phyloP scores from a whole-genome alignment of 2,888 invertebrate genomes.

The Linyphia triangularis region DNA sequence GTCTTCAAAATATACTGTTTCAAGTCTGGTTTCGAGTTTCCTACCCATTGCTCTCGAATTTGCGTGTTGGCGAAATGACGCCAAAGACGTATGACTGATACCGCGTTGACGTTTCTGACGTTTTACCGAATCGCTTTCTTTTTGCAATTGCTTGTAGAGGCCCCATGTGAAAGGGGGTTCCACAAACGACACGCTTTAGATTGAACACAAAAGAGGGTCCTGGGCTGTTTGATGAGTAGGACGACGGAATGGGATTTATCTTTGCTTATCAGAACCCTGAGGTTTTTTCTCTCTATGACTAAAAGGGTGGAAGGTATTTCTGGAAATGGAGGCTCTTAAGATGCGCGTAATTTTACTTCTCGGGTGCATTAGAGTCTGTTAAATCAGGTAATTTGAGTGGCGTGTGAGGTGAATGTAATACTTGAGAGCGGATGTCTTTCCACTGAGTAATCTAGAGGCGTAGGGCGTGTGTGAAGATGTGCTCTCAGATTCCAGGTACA shows the following conservation, averaged over 20 bases:
- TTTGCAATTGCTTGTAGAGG: background rate
- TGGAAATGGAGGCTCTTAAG: conserved; percentile 35
- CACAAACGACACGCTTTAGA: conserved; percentile 11
- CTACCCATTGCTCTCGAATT: conserved; percentile 48
- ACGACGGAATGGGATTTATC: conserved; percentile 5
- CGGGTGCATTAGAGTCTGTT: conserved; percentile 9
- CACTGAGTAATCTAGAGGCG: no score
- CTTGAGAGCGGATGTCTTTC: background rate
- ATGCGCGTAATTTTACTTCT: conserved; percentile 41
- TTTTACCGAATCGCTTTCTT: conserved; percentile 39
- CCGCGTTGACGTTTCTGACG: conserved; percentile 47
- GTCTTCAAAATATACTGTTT: no score
- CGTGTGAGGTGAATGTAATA: conserved; percentile 14
- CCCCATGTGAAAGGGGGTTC: background rate
- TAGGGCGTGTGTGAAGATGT: no score
- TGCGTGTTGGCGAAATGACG: conserved; percentile 42
- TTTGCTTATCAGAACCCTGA: background rate
- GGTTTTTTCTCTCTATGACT: background rate
- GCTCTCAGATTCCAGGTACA: no score
- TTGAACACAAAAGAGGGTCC: background rate
- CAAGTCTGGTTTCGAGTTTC: conserved; percentile 39
- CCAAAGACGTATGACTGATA: conserved; percentile 31
- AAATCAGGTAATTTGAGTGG: conserved; percentile 25
- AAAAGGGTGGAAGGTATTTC: conserved; percentile 28
- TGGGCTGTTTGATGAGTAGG: background rate